These are phyloP conservation scores for Subanguina moxae DNA, from an alignment of 1,140 invertebrate species.

Conservation along the genomic window DNA sequence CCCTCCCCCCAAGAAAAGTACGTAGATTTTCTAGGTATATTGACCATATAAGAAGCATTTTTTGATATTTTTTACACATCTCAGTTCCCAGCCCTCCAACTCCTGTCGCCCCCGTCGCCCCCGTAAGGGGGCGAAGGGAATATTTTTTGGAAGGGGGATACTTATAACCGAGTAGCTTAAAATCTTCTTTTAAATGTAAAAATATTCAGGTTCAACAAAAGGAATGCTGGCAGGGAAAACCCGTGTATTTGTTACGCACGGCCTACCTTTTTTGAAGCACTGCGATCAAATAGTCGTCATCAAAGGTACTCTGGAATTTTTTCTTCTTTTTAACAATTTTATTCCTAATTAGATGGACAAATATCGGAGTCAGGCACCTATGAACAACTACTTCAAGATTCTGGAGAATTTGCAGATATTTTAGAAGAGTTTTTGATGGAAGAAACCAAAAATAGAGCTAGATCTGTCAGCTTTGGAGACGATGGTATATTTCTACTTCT, in stretches of 20 bases:
- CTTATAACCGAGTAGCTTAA: no score
- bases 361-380: conserved; percentile 25
- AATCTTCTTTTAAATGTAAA: not conserved
- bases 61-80: no score
- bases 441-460: conserved; percentile 49
- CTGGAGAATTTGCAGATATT: conserved; percentile 36
- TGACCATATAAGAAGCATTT: no score
- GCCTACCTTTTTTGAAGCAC: conserved; percentile 50
- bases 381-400: conserved; percentile 16
- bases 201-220: conserved; percentile 64
- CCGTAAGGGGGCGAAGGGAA: no score
- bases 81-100: no score
- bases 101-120: no score
- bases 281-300: conserved; percentile 47
- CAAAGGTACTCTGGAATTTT: conserved; percentile 62
- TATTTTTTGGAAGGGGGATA: no score
- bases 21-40: no score
- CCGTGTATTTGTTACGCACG: conserved; percentile 58
- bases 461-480: conserved; percentile 55
- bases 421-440: conserved; percentile 54
- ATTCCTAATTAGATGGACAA: conserved; percentile 19
- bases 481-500: conserved; percentile 32
- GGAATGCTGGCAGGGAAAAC: conserved; percentile 67
- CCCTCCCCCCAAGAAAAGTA: no score
- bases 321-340: conserved; percentile 17